phyloP scores from a whole-genome alignment of 2,888 invertebrate genomes.

The Megaustenia siamemsis region DNA sequence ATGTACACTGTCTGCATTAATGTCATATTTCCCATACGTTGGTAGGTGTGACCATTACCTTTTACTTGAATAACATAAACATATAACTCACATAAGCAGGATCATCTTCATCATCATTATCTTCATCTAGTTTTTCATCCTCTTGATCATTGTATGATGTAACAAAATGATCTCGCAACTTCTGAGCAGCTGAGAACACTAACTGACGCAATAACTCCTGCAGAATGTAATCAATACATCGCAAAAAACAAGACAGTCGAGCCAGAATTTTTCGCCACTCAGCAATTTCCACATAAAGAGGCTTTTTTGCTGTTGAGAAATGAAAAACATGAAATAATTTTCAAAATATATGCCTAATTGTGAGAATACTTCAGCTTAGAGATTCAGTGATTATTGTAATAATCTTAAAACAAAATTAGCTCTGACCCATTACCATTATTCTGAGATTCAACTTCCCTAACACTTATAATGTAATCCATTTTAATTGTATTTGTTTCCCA shows the following conservation, averaged over 20 bases:
- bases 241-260: constrained; percentile 76
- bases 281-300: constrained; percentile 78
- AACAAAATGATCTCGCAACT: constrained; percentile 73
- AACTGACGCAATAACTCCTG: constrained; percentile 78
- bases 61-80: too few species aligned
- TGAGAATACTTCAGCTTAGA: too few species aligned
- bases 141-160: constrained; percentile 72
- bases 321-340: neutral
- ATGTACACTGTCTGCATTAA: too few species aligned
- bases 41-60: neutral
- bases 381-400: too few species aligned
- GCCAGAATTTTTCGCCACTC: constrained; percentile 79
- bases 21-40: too few species aligned
- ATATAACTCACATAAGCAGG: constrained; percentile 6
- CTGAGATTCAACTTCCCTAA: too few species aligned
- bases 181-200: constrained; percentile 74
- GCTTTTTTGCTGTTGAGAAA: constrained; percentile 64
- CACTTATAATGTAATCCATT: too few species aligned
- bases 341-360: neutral
- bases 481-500: too few species aligned
- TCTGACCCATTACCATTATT: too few species aligned
- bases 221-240: constrained; percentile 76
- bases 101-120: constrained; percentile 20
- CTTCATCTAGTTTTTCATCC: constrained; percentile 62
- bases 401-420: too few species aligned